Base-by-base conservation (phyloP, 1,140 invertebrate species). In the Drosophila sechellia region DNA sequence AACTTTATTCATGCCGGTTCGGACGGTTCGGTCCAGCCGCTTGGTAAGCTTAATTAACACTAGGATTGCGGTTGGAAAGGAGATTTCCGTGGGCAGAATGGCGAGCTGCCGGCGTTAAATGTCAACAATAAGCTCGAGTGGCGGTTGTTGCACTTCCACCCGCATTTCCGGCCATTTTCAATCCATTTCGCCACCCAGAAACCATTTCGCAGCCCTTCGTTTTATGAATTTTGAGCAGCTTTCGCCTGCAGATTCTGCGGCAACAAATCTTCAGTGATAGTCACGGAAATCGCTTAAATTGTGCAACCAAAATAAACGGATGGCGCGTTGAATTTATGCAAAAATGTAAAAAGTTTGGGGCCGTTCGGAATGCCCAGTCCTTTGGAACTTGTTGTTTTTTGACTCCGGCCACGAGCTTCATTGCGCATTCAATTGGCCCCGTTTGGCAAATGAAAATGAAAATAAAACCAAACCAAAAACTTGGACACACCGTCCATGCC, bases 401-500 rank as follows among this genome's bases (percentile, higher is more conserved):
- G 42, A 48, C 75, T 77, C 46, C 15, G 40, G 45, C 54, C 31
- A 35, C 58, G 59, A 72, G 77, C 80, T 76, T 84, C 79, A 87
- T 87, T 87, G 76, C 66, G 84, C 76, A 87, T 87, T 87, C 83
- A 89, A 87, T 75, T 89, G 83, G 83, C 79, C 84, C 79, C 79
- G 69, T 87, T 86, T 79, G 63, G 27, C 70, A 71, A 81, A 74
- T 81, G 79, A 81, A 85, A 85, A 81, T 65, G 54, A 81, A 74
- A 77, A 65, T 76, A 72, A 86, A 31, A 31, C 31, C 6, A 10
- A 87, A 50, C 80, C 60, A 43, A 68, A 72, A 70, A 81, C 63
- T 69, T 70, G 55, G 52, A 65, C 48, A 53, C 57, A 43, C 55
- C 49, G 65, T 71, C 64, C 58, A 87, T 65, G 83, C 64, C 84